Evolutionary conservation across 2,888 invertebrate species (phyloP).

Genomic region (Noctua janthina): DNA sequence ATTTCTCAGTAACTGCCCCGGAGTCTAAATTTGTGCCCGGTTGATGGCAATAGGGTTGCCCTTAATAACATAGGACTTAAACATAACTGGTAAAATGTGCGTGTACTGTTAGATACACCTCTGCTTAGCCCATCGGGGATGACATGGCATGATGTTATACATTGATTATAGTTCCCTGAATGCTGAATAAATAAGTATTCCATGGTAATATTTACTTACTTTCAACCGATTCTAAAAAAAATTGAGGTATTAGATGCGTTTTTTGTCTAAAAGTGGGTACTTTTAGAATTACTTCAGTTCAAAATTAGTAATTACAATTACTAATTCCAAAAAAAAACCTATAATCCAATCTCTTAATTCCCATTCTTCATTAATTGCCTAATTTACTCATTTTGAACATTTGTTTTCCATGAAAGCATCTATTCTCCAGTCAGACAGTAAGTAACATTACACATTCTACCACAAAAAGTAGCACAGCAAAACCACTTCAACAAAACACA

Average conservation of each 20-base stretch:
- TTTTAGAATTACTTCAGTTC: not conserved
- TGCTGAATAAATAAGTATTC: not conserved
- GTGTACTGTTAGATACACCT: not conserved
- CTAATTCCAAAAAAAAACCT: no score
- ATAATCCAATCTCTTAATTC: no score
- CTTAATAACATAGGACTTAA: not conserved
- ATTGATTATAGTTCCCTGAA: not conserved
- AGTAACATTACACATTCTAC: not conserved
- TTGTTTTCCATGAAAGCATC: not conserved
- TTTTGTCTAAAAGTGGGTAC: no score
- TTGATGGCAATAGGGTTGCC: not conserved
- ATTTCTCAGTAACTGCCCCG: not conserved
- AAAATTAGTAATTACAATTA: not conserved
- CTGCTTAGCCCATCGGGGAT: not conserved
- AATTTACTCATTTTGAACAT: not conserved
- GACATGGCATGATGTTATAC: not conserved
- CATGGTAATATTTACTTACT: not conserved
- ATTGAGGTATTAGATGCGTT: not conserved
- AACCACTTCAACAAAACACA: slow-evolving; percentile 7
- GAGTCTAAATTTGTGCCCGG: not conserved
- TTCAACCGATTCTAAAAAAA: no score
- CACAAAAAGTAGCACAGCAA: slow-evolving; percentile 1
- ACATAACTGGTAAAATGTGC: not conserved
- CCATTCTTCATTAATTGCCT: no score
- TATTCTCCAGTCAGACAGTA: no score